phyloP scores from a whole-genome alignment of 2,797 vertebrate genomes.

The Neosilurus mollespiculum region DNA sequence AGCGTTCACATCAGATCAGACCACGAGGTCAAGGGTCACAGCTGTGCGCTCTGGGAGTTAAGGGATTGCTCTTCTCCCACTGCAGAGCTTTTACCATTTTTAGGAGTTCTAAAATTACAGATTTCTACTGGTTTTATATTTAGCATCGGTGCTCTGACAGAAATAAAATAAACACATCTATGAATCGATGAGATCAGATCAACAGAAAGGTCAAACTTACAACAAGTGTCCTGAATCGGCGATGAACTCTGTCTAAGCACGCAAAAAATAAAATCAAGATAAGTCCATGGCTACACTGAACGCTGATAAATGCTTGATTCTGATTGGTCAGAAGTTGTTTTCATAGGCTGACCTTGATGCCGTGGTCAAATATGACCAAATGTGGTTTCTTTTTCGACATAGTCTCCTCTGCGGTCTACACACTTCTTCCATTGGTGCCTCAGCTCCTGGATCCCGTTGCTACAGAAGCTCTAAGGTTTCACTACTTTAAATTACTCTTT shows the following conservation, averaged over 20 bases:
- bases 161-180: no score
- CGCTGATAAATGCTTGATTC: not conserved
- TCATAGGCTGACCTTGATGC: no score
- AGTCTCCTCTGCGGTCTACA: no score
- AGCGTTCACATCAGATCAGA: not conserved
- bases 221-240: not conserved
- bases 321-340: not conserved
- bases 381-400: no score
- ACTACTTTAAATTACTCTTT: no score
- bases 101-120: not conserved
- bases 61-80: not conserved
- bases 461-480: no score
- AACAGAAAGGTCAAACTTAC: not conserved
- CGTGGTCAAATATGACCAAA: no score
- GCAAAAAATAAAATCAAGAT: no score
- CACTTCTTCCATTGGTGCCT: no score
- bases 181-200: not conserved
- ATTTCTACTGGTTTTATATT: not conserved
- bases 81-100: not conserved
- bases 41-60: not conserved
- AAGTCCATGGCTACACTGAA: not conserved
- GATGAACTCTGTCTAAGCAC: not conserved
- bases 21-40: conserved; percentile 12
- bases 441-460: no score
- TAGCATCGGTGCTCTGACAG: not conserved